These are phyloP conservation scores for Rhincodon typus DNA, from an alignment of 2,797 vertebrate species.

Conservation along the genomic window DNA sequence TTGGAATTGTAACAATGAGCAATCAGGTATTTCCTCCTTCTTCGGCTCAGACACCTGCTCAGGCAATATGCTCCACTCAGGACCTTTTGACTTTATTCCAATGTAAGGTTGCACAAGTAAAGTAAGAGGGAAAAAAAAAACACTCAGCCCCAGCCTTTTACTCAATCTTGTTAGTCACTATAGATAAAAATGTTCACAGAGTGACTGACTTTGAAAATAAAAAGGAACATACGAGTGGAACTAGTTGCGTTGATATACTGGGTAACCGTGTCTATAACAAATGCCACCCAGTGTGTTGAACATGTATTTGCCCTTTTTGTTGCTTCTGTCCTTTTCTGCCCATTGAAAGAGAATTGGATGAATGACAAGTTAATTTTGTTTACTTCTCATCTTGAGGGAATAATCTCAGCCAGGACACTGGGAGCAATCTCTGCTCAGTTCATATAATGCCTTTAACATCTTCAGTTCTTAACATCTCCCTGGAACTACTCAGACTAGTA, in stretches of 20 bases:
- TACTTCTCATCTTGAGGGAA: too few relatives aligned
- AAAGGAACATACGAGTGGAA: not conserved
- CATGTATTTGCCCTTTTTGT: not conserved
- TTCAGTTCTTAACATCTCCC: not conserved
- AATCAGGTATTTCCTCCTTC: not conserved
- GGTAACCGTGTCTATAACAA: not conserved
- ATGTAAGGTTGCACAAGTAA: not conserved
- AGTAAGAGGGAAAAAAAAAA: not conserved
- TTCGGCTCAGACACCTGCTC: not conserved
- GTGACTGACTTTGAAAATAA: not conserved
- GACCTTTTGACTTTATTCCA: not conserved
- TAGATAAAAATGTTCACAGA: not conserved
- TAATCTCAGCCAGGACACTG: not conserved
- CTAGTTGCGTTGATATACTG: not conserved
- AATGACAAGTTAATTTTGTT: not conserved
- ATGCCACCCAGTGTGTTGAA: not conserved
- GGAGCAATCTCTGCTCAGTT: not conserved
- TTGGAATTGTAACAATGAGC: not conserved
- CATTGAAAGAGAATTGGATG: not conserved
- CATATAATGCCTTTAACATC: too few relatives aligned
- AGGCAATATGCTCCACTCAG: not conserved
- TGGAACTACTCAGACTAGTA: not conserved
- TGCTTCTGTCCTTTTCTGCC: not conserved
- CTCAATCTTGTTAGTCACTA: not conserved
- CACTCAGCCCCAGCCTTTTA: not conserved